A percentile compares a stretch with the other conserved stretches of the same genome.
These are phyloP conservation scores for Lasius fuliginosus DNA, from an alignment of 2,888 invertebrate species.

Conservation along the genomic window DNA sequence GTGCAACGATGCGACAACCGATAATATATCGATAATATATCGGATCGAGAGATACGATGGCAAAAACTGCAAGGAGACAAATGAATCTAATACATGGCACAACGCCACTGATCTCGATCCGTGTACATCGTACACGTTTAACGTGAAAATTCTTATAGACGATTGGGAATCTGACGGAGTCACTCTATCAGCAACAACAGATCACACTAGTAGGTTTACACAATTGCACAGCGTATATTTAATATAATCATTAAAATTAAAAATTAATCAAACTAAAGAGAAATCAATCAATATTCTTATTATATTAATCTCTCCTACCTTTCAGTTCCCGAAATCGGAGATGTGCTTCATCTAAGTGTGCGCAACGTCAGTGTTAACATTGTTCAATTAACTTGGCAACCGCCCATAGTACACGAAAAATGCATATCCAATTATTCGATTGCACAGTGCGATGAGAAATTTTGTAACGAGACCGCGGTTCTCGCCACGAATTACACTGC, in stretches of 20 bases:
- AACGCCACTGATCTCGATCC: conserved; percentile 69
- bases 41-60: conserved; percentile 53
- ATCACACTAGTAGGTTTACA: conserved; percentile 59
- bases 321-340: conserved; percentile 61
- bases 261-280: not conserved
- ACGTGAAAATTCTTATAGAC: conserved; percentile 57
- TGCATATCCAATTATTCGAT: conserved; percentile 63
- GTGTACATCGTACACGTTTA: conserved; percentile 72
- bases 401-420: conserved; percentile 50
- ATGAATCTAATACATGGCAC: conserved; percentile 12
- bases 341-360: conserved; percentile 50
- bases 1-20: not conserved
- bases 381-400: conserved; percentile 62
- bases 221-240: not conserved
- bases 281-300: not conserved
- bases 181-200: conserved; percentile 45
- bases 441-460: conserved; percentile 36
- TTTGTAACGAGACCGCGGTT: conserved; percentile 36
- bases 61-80: conserved; percentile 26
- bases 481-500: conserved; percentile 33
- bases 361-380: not conserved
- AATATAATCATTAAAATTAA: not conserved
- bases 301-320: not conserved
- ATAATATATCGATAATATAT: conserved; percentile 55
- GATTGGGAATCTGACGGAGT: conserved; percentile 43